Percentiles rank a stretch among this genome's conserved stretches.
Conservation (phyloP, 2,113 vertebrate genomes). For the Ciconia maguari region DNA sequence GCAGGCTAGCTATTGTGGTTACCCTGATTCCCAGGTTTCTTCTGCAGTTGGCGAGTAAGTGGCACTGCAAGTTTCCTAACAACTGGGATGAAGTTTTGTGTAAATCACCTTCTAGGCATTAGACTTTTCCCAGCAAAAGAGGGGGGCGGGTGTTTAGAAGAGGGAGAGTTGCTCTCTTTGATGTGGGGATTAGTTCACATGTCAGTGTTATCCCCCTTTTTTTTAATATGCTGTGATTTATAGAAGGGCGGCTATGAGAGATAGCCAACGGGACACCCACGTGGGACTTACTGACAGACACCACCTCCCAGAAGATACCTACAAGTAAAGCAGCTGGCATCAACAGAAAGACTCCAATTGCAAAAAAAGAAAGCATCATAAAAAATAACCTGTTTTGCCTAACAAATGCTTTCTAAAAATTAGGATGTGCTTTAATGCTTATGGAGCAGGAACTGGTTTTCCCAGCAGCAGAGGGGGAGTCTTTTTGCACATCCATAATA, state of each 20-base stretch:
- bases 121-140: constrained; percentile 62
- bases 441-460: constrained; percentile 10
- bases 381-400: constrained; percentile 52
- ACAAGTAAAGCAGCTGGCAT: constrained; percentile 10
- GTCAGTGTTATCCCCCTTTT: constrained; percentile 40
- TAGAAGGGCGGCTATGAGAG: neutral
- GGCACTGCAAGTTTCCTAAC: constrained; percentile 33
- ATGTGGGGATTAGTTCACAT: constrained; percentile 70
- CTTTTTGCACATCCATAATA: neutral
- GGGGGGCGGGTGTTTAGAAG: constrained; percentile 19
- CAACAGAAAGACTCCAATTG: constrained; percentile 20
- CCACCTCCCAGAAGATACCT: neutral
- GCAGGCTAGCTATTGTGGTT: constrained; percentile 37
- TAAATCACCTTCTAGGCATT: constrained; percentile 63
- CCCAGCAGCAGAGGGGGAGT: neutral
- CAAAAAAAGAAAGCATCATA: neutral
- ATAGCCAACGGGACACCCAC: constrained; percentile 49
- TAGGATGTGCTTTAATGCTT: neutral
- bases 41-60: constrained; percentile 6
- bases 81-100: constrained; percentile 24
- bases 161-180: constrained; percentile 48
- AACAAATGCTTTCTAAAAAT: constrained; percentile 51
- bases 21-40: constrained; percentile 36
- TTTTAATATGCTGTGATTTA: constrained; percentile 62
- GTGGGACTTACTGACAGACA: constrained; percentile 36